A percentile compares a stretch with the other conserved stretches of the same genome.
These are phyloP conservation scores for Dasyprocta punctata DNA, from an alignment of 2,113 vertebrate species.

Conservation along the genomic window DNA sequence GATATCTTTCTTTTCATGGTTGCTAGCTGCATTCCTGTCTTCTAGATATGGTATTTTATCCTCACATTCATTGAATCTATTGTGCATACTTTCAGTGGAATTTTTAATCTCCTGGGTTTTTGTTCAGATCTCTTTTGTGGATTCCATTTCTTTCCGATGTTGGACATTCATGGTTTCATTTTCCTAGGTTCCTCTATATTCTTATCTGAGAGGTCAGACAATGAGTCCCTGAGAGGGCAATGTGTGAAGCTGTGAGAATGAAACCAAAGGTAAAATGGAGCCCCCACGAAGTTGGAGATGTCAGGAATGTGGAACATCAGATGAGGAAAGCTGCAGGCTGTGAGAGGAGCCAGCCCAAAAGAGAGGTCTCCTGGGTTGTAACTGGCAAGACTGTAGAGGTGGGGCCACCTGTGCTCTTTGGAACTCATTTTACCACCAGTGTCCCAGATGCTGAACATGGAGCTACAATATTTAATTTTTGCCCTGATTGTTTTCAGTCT, in stretches of 20 bases:
- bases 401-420: neutral
- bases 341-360: neutral
- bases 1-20: no score
- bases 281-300: neutral
- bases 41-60: no score
- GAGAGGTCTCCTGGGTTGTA: neutral
- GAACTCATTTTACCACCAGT: neutral
- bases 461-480: neutral
- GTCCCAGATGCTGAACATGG: neutral
- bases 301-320: neutral
- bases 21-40: no score
- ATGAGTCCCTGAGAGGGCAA: neutral
- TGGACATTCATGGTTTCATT: no score
- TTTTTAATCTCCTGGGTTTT: no score
- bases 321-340: neutral
- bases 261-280: neutral
- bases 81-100: no score
- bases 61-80: no score
- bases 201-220: neutral
- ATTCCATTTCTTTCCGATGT: no score
- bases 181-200: no score
- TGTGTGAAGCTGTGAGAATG: neutral
- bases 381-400: neutral
- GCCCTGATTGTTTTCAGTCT: neutral
- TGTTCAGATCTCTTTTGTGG: no score